A percentile compares a stretch with the other conserved stretches of the same genome.
Conservation (phyloP, 64 coral and sea anemone genomes). For the Porites lutea region DNA sequence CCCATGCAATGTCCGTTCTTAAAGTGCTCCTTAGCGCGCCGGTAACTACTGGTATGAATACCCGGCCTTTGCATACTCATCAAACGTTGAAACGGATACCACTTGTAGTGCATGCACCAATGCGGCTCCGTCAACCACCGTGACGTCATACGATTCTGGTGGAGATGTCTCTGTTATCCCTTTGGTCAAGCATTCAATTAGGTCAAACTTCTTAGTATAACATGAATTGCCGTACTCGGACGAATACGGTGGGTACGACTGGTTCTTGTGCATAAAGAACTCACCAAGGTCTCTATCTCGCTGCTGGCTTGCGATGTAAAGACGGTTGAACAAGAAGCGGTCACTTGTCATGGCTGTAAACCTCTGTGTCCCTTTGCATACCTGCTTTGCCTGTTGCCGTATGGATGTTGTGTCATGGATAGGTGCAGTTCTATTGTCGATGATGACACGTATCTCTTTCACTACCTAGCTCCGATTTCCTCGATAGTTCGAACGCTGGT, state of each 20-base stretch:
- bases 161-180: not conserved
- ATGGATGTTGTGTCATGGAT: conserved; percentile 13
- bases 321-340: conserved; percentile 8
- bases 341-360: conserved; percentile 13
- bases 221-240: conserved; percentile 35
- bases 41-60: conserved; percentile 15
- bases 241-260: conserved; percentile 28
- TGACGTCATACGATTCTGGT: conserved; percentile 5
- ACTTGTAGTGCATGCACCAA: conserved; percentile 47
- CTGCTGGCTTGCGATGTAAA: conserved; percentile 39
- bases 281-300: conserved; percentile 49
- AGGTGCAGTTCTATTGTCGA: too few relatives aligned
- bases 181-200: conserved; percentile 29
- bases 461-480: too few relatives aligned
- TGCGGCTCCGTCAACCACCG: conserved; percentile 40
- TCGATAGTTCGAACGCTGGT: too few relatives aligned
- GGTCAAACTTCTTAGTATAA: conserved; percentile 5
- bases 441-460: too few relatives aligned
- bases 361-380: conserved; percentile 16
- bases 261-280: conserved; percentile 54
- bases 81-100: conserved; percentile 29
- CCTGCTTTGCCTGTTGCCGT: conserved; percentile 4
- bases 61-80: conserved; percentile 32
- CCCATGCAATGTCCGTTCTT: conserved; percentile 21
- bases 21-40: not conserved